Evolutionary conservation across 1,140 invertebrate genomes (phyloP).

Genomic region (Dinoponera quadriceps): DNA sequence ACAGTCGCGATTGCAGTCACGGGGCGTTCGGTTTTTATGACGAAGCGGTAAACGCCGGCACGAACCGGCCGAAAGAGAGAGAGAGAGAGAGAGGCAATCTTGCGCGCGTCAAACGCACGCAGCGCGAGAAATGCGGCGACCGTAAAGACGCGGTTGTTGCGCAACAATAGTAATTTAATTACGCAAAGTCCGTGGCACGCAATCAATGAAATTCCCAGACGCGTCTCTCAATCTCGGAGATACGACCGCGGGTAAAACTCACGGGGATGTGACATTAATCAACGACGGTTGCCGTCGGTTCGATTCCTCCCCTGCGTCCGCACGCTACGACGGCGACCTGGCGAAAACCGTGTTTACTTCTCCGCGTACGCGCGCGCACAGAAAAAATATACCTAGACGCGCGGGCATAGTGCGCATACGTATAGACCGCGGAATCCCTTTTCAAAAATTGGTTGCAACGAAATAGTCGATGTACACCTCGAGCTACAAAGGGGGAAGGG

Average conservation of each 20-base stretch:
- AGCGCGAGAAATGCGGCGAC: neutral
- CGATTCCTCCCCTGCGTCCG: too few relatives aligned
- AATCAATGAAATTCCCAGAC: neutral
- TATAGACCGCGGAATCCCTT: slow-evolving; percentile 45
- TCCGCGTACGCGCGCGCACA: neutral
- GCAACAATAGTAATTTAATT: slow-evolving; percentile 26
- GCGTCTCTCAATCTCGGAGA: too few relatives aligned
- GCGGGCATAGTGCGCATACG: neutral
- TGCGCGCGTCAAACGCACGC: neutral
- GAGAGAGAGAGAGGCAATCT: slow-evolving; percentile 2
- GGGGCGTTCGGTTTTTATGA: slow-evolving; percentile 9
- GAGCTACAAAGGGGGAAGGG: slow-evolving; percentile 51
- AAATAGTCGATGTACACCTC: slow-evolving; percentile 63
- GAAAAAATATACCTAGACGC: neutral
- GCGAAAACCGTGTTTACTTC: slow-evolving; percentile 19
- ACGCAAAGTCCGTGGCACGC: neutral
- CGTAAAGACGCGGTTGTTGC: neutral
- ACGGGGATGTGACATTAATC: neutral
- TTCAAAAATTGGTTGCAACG: slow-evolving; percentile 66
- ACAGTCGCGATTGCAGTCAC: neutral
- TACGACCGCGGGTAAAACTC: neutral
- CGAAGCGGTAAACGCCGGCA: neutral
- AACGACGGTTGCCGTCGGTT: slow-evolving; percentile 4
- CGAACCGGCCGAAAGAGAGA: neutral
- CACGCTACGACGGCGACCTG: too few relatives aligned